Percentiles rank a stretch among this genome's conserved stretches.
These are phyloP conservation scores for Drosophila formosana DNA, from an alignment of 2,888 invertebrate species.

Conservation along the genomic window DNA sequence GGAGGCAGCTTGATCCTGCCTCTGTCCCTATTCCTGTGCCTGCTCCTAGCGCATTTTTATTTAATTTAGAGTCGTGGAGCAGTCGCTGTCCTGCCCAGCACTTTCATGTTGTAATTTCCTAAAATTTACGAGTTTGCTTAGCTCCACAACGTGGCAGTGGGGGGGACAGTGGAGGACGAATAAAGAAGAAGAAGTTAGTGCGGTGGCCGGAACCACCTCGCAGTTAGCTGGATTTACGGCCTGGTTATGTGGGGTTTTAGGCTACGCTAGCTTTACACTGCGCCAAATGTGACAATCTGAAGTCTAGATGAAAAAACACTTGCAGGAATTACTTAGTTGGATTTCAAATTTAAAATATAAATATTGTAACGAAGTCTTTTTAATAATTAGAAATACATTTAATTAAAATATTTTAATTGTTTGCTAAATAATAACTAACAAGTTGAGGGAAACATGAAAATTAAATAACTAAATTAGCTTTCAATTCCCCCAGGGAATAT, in stretches of 20 bases:
- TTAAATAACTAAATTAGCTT: no score
- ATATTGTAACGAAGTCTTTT: no score
- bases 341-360: no score
- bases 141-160: neutral
- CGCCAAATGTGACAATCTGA: neutral
- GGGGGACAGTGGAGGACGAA: no score
- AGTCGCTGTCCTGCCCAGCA: constrained; percentile 49
- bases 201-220: constrained; percentile 7
- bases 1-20: neutral
- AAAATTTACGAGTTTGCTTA: constrained; percentile 75
- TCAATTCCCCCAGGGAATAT: no score
- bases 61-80: constrained; percentile 72
- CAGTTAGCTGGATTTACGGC: constrained; percentile 69
- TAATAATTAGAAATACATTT: neutral
- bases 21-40: neutral
- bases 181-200: neutral
- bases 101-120: constrained; percentile 77
- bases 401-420: neutral
- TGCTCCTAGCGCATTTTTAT: constrained; percentile 61
- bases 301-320: neutral
- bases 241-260: constrained; percentile 41
- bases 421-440: no score
- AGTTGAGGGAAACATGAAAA: no score
- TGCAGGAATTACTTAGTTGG: no score
- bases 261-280: constrained; percentile 21